Conservation (phyloP, 1,140 invertebrate species). For the Lucilia sericata region DNA sequence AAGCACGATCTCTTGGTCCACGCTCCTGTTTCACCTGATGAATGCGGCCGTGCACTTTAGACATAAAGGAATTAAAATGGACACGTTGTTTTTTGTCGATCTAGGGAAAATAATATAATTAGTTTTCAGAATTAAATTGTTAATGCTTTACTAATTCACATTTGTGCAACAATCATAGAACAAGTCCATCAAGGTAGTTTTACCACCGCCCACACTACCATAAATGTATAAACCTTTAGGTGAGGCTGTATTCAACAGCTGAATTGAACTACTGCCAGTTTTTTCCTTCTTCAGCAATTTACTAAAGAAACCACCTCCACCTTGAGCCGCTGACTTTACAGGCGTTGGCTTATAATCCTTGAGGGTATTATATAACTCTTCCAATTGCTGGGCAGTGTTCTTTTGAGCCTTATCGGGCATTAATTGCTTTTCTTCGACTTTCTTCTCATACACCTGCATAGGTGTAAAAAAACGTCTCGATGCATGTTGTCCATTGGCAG, state of each 20-base stretch:
- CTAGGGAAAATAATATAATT: conserved; percentile 54
- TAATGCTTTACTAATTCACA: conserved; percentile 65
- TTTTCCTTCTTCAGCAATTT: conserved; percentile 53
- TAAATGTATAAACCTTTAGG: conserved; percentile 86
- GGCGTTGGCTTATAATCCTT: conserved; percentile 72
- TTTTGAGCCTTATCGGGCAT: conserved; percentile 78
- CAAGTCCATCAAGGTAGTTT: conserved; percentile 99
- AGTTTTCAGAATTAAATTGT: background rate
- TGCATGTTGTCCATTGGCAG: conserved; percentile 31
- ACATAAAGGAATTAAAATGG: conserved; percentile 98
- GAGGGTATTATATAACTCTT: conserved; percentile 78
- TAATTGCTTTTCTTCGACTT: conserved; percentile 74
- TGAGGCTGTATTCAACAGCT: conserved; percentile 60
- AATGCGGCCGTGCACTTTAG: conserved; percentile 91
- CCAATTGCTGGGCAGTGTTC: conserved; percentile 75
- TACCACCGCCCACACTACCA: conserved; percentile 91
- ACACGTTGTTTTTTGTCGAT: conserved; percentile 82
- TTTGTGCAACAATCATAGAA: conserved; percentile 85
- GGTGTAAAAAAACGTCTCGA: conserved; percentile 66
- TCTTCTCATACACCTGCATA: conserved; percentile 70
- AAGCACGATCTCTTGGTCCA: conserved; percentile 71
- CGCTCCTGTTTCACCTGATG: conserved; percentile 83
- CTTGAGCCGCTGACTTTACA: conserved; percentile 59
- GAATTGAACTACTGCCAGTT: conserved; percentile 50
- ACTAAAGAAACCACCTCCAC: conserved; percentile 69